phyloP scores from a whole-genome alignment of 2,888 invertebrate species.

The Drosophila melanocephala region DNA sequence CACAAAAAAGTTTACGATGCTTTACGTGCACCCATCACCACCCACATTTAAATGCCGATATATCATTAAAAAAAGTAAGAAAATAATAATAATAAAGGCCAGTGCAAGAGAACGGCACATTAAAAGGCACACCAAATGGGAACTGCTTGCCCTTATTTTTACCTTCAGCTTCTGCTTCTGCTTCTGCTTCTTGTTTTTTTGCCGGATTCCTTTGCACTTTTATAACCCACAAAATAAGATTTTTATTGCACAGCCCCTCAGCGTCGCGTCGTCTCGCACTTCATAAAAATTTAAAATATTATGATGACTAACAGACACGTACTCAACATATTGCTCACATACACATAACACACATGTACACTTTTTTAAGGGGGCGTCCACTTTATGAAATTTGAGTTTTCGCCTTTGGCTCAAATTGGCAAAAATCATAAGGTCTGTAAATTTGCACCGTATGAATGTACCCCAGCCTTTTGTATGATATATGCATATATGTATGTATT shows the following conservation, averaged over 20 bases:
- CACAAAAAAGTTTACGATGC: conserved; percentile 71
- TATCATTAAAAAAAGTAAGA: conserved; percentile 71
- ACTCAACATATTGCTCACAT: conserved; percentile 53
- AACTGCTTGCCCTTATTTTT: conserved; percentile 24
- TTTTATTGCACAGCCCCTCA: conserved; percentile 71
- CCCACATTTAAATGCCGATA: conserved; percentile 75
- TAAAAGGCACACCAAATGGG: conserved; percentile 51
- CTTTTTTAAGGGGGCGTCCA: neutral
- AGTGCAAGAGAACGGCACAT: conserved; percentile 37
- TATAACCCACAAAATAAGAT: conserved; percentile 76
- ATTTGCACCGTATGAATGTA: conserved; percentile 43
- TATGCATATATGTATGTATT: conserved; percentile 15
- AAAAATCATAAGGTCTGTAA: conserved; percentile 51
- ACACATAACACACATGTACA: neutral
- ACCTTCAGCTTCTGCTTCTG: neutral
- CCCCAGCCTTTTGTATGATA: conserved; percentile 21
- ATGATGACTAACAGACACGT: conserved; percentile 73
- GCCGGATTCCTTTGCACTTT: conserved; percentile 61
- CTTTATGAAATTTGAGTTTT: conserved; percentile 40
- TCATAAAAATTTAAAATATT: conserved; percentile 81
- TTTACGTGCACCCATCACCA: conserved; percentile 41
- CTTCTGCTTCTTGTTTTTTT: conserved; percentile 1
- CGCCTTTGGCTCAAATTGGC: conserved; percentile 32
- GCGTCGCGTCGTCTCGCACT: conserved; percentile 66
- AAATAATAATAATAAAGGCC: conserved; percentile 47